Evolutionary conservation across 2,113 vertebrate genomes (phyloP).

Genomic region (Pelvicachromis taeniatus): DNA sequence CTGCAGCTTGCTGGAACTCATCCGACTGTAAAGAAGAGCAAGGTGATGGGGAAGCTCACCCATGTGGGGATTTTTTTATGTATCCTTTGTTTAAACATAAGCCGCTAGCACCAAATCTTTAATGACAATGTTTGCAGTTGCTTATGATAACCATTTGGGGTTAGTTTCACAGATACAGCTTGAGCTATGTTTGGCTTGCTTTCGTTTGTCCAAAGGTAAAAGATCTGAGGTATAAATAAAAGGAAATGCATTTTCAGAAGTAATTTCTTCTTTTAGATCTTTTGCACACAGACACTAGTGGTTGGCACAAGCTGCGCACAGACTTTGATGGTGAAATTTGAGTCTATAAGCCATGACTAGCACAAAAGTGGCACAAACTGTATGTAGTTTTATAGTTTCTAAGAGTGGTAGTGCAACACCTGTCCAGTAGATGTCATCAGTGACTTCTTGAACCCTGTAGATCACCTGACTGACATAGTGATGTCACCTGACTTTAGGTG

Average conservation of each 20-base stretch:
- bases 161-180: neutral
- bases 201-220: neutral
- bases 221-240: neutral
- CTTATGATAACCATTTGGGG: neutral
- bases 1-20: neutral
- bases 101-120: neutral
- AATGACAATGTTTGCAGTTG: neutral
- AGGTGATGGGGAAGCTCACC: neutral
- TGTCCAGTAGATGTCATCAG: conserved; percentile 29
- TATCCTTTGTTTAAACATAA: neutral
- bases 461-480: neutral
- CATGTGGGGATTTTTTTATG: neutral
- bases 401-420: neutral
- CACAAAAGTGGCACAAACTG: neutral
- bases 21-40: neutral
- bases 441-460: neutral
- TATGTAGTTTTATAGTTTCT: neutral
- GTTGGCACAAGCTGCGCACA: neutral
- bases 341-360: neutral
- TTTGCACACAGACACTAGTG: neutral
- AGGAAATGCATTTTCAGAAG: neutral
- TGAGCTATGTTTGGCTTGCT: neutral
- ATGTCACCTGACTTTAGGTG: neutral
- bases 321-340: neutral
- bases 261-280: neutral